These are phyloP conservation scores for Chrysodeixis includens DNA, from an alignment of 2,888 invertebrate species.

Conservation along the genomic window DNA sequence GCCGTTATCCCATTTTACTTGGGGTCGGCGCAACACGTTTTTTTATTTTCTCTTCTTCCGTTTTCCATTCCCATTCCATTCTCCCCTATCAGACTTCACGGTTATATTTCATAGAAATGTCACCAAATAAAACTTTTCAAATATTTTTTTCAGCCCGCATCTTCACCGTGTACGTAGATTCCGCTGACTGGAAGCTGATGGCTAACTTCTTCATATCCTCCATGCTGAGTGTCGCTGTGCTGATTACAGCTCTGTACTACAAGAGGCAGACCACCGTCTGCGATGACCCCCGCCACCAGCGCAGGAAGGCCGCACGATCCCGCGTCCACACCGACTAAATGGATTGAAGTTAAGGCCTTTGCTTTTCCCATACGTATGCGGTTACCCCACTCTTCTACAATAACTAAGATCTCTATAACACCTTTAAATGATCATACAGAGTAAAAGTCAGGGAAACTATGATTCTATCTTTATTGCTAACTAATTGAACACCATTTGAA, in stretches of 20 bases:
- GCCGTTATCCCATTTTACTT: no score
- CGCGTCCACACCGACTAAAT: constrained; percentile 60
- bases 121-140: no score
- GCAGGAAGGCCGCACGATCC: constrained; percentile 36
- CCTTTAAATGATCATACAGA: no score
- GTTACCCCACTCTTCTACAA: neutral
- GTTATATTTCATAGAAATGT: no score
- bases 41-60: no score
- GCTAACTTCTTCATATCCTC: constrained; percentile 93
- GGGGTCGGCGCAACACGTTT: no score
- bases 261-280: constrained; percentile 79
- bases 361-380: neutral
- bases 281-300: constrained; percentile 21
- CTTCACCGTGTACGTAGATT: constrained; percentile 94
- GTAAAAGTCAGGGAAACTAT: no score
- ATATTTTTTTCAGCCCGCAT: constrained; percentile 92
- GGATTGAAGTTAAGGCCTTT: constrained; percentile 2
- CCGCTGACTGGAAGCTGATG: constrained; percentile 92
- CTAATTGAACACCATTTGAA: no score
- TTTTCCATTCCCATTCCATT: no score
- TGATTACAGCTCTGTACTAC: constrained; percentile 92
- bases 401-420: no score
- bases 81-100: no score
- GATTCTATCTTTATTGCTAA: no score
- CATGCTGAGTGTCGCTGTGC: constrained; percentile 91